A percentile compares a stretch with the other conserved stretches of the same genome.
These are phyloP conservation scores for Eupristina koningsbergeri DNA, from an alignment of 1,140 invertebrate species.

Conservation along the genomic window DNA sequence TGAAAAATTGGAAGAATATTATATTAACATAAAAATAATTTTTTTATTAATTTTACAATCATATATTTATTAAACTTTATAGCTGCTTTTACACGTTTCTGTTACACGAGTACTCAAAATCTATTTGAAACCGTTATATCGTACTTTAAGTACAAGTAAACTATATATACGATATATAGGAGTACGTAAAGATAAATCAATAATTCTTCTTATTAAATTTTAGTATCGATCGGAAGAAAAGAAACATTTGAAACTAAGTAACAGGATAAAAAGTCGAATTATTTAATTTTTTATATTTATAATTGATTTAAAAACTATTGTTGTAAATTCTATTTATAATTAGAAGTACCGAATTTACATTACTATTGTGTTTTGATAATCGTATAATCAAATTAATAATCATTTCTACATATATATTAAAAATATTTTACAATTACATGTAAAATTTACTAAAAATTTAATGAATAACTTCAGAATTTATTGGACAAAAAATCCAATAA, in stretches of 20 bases:
- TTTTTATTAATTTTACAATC: not conserved
- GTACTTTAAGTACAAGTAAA: constrained; percentile 1
- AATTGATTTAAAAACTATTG: too few species aligned
- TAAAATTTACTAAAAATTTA: too few species aligned
- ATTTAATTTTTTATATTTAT: too few species aligned
- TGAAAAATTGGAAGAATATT: too few species aligned
- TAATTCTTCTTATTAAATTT: constrained; percentile 15
- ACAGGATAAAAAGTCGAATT: not conserved
- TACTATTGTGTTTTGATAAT: too few species aligned
- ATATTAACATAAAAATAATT: not conserved
- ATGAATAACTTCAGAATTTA: too few species aligned
- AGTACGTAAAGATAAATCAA: not conserved
- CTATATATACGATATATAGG: not conserved
- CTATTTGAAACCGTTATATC: not conserved
- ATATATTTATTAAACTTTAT: not conserved
- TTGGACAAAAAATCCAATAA: too few species aligned
- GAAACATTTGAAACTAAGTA: not conserved
- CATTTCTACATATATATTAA: too few species aligned
- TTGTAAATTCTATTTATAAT: too few species aligned
- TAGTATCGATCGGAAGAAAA: not conserved
- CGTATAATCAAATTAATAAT: too few species aligned
- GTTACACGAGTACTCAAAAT: not conserved
- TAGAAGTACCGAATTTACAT: too few species aligned
- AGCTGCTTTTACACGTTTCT: not conserved
- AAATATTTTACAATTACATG: too few species aligned